Conservation (phyloP, 2,888 invertebrate genomes). For the Nephrotoma flavescens region DNA sequence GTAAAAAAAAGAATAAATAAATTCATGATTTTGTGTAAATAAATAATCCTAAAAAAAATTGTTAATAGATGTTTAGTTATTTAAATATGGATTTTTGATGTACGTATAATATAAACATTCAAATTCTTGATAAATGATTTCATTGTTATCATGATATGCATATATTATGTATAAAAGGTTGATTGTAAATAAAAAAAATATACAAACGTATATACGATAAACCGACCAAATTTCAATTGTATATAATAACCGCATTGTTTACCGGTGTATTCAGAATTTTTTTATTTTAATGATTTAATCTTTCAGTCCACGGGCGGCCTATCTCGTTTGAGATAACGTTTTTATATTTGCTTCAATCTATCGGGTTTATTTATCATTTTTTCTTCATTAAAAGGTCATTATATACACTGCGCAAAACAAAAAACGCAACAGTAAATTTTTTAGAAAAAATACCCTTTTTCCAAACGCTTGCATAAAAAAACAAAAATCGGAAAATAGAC, state of each 20-base stretch:
- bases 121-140: neutral
- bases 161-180: neutral
- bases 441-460: too few relatives aligned
- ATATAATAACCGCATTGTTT: neutral
- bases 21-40: neutral
- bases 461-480: too few relatives aligned
- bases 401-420: too few relatives aligned
- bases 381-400: neutral
- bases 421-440: too few relatives aligned
- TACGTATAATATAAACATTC: neutral
- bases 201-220: neutral
- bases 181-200: neutral
- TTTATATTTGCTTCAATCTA: neutral
- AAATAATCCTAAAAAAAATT: neutral
- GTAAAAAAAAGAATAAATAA: neutral
- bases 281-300: neutral
- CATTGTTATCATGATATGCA: neutral
- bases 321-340: neutral
- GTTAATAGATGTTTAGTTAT: neutral
- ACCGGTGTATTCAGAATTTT: neutral
- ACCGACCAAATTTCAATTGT: neutral
- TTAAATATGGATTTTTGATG: neutral
- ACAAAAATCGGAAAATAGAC: too few relatives aligned
- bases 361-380: neutral
- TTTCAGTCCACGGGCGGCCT: neutral